Conservation (phyloP, 2,797 vertebrate species). For the Setipinna tenuifilis region DNA sequence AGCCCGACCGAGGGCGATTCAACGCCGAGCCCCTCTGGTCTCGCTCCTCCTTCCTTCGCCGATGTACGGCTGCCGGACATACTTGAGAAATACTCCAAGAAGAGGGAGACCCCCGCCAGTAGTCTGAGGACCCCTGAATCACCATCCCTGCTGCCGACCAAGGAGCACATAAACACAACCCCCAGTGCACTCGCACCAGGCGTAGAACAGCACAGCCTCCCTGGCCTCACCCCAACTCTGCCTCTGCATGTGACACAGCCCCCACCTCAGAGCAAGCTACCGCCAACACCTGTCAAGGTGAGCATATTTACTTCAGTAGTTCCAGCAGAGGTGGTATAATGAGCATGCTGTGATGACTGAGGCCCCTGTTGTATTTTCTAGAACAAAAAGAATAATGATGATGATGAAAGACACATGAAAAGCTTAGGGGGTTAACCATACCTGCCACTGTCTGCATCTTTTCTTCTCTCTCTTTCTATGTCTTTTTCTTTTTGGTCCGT, state of each 20-base stretch:
- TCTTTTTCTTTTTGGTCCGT: background rate
- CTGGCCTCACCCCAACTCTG: slow-evolving; percentile 62
- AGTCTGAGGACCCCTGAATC: slow-evolving; percentile 46
- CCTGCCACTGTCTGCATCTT: background rate
- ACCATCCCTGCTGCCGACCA: slow-evolving; percentile 38
- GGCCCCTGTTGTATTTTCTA: background rate
- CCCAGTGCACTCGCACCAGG: slow-evolving; percentile 51
- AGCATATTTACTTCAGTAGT: slow-evolving; percentile 5
- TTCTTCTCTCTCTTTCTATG: background rate
- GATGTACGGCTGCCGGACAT: slow-evolving; percentile 75
- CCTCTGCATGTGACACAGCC: slow-evolving; percentile 49
- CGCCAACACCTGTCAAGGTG: slow-evolving; percentile 54
- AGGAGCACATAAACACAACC: slow-evolving; percentile 52
- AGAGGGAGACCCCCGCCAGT: slow-evolving; percentile 59
- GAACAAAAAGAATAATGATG: background rate
- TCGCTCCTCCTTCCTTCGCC: slow-evolving; percentile 65
- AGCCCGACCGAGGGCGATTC: slow-evolving; percentile 50
- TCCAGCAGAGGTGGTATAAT: background rate
- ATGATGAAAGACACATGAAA: background rate
- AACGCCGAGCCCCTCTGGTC: slow-evolving; percentile 55
- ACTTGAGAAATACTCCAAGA: slow-evolving; percentile 80
- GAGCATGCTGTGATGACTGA: background rate
- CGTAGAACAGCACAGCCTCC: slow-evolving; percentile 62
- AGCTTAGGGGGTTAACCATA: background rate
- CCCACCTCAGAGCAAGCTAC: slow-evolving; percentile 56